Evolutionary conservation across 2,113 vertebrate species (phyloP).

Genomic region (Zingel zingel): DNA sequence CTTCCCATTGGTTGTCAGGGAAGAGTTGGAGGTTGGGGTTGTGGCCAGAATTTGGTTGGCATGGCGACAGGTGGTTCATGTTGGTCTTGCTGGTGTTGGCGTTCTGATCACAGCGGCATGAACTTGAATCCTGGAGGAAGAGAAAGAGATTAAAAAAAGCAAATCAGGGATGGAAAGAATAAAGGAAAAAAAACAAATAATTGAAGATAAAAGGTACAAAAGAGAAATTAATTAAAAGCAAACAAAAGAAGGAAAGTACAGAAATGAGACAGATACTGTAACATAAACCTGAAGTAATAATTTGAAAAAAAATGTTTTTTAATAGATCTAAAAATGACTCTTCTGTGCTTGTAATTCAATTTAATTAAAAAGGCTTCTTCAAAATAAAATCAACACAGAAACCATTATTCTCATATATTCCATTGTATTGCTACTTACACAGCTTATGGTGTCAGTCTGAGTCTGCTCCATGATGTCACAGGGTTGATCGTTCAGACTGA

Average conservation of each 20-base stretch:
- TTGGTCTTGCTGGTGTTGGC: constrained; percentile 81
- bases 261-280: neutral
- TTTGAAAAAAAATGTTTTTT: neutral
- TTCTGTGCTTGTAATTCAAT: neutral
- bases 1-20: constrained; percentile 81
- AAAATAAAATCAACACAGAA: neutral
- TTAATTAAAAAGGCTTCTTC: neutral
- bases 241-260: neutral
- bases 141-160: neutral
- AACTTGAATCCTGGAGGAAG: constrained; percentile 59
- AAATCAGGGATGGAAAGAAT: neutral
- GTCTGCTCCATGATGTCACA: constrained; percentile 77
- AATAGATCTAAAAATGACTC: neutral
- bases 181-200: neutral
- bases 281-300: neutral
- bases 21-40: constrained; percentile 75
- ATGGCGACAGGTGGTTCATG: constrained; percentile 65
- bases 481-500: constrained; percentile 78
- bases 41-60: constrained; percentile 62
- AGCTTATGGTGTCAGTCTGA: constrained; percentile 69
- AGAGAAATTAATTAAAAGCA: neutral
- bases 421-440: constrained; percentile 69
- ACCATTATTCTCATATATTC: neutral
- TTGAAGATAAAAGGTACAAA: neutral
- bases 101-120: constrained; percentile 78